These are phyloP conservation scores for Callosobruchus maculatus DNA, from an alignment of 2,888 invertebrate species.

Conservation along the genomic window DNA sequence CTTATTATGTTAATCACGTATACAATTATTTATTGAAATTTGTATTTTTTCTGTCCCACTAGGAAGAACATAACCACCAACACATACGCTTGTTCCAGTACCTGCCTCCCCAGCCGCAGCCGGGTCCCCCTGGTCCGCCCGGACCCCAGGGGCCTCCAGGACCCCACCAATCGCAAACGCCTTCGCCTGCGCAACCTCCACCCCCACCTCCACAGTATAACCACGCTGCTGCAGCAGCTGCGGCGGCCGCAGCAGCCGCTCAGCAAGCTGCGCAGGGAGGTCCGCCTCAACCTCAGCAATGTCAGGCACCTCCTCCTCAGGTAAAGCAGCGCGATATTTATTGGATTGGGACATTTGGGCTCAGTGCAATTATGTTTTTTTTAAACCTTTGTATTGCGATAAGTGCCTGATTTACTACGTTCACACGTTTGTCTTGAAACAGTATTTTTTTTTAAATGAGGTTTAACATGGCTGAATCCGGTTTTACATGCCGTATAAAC, in stretches of 20 bases:
- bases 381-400: too few relatives aligned
- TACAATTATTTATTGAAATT: not conserved
- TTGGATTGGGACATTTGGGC: too few relatives aligned
- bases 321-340: not conserved
- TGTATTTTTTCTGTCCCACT: not conserved
- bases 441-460: too few relatives aligned
- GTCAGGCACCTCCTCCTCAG: slow-evolving; percentile 13
- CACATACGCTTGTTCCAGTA: slow-evolving; percentile 12
- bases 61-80: not conserved
- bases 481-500: too few relatives aligned
- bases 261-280: slow-evolving; percentile 50
- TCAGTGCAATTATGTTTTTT: too few relatives aligned
- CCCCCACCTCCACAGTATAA: slow-evolving; percentile 43
- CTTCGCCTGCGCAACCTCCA: slow-evolving; percentile 45
- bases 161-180: slow-evolving; percentile 54
- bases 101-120: slow-evolving; percentile 47
- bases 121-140: slow-evolving; percentile 41
- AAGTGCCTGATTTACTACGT: too few relatives aligned
- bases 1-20: too few relatives aligned
- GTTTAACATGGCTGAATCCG: too few relatives aligned
- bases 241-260: slow-evolving; percentile 48
- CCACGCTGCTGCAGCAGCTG: slow-evolving; percentile 35
- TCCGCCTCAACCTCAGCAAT: slow-evolving; percentile 45
- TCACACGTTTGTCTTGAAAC: too few relatives aligned
- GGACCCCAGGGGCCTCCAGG: not conserved